Conservation (phyloP, 2,888 invertebrate species). For the Sminthurinus aureus region DNA sequence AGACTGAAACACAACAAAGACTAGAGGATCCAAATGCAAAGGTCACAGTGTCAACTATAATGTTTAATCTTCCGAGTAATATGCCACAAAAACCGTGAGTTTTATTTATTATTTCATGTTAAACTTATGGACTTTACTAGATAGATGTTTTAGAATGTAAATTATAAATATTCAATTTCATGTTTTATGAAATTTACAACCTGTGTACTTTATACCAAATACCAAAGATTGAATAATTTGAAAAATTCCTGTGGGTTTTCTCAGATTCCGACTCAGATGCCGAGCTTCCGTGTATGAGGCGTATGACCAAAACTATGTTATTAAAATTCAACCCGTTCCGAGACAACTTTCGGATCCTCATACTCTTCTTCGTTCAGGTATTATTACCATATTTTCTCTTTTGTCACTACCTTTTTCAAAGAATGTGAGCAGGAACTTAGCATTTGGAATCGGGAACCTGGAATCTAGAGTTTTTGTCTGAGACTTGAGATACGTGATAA, state of each 20-base stretch:
- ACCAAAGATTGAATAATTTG: too few relatives aligned
- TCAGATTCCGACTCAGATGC: constrained; percentile 46
- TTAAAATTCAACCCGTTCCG: constrained; percentile 46
- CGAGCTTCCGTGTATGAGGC: constrained; percentile 49
- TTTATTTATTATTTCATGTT: not conserved
- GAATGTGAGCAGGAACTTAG: too few relatives aligned
- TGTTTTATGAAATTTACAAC: not conserved
- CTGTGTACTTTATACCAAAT: too few relatives aligned
- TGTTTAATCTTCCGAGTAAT: constrained; percentile 54
- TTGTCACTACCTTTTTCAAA: too few relatives aligned
- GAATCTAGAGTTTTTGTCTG: too few relatives aligned
- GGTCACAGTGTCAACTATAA: constrained; percentile 48
- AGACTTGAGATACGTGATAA: too few relatives aligned
- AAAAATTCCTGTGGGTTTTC: not conserved
- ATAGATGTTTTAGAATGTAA: too few relatives aligned
- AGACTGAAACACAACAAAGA: constrained; percentile 10
- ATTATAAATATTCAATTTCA: too few relatives aligned
- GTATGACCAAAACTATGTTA: constrained; percentile 51
- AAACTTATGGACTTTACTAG: not conserved
- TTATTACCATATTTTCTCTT: too few relatives aligned
- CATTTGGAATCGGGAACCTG: too few relatives aligned
- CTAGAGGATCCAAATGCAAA: constrained; percentile 34
- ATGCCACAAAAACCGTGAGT: not conserved
- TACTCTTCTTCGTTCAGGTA: constrained; percentile 49
- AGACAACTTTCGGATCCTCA: constrained; percentile 53